A percentile compares a stretch with the other conserved stretches of the same genome.
These are phyloP conservation scores for Madoqua kirkii DNA, from an alignment of 2,113 vertebrate species.

Conservation along the genomic window DNA sequence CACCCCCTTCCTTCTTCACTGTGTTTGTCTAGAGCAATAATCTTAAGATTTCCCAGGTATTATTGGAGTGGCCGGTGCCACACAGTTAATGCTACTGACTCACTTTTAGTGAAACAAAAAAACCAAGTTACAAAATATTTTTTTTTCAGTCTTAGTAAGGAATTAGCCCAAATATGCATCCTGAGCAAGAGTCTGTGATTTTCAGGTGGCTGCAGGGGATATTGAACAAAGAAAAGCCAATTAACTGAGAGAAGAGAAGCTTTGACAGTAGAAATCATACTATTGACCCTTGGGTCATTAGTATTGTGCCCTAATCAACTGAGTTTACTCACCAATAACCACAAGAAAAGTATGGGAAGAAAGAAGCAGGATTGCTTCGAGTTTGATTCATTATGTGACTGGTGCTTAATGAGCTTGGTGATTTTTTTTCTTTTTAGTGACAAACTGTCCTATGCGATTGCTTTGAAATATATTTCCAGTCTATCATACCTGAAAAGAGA, in stretches of 20 bases:
- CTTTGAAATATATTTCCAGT: conserved; percentile 55
- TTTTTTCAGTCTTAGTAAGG: background rate
- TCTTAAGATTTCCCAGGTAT: background rate
- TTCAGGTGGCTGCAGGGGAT: background rate
- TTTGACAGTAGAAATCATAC: conserved; percentile 19
- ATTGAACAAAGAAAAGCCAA: background rate
- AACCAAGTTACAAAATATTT: background rate
- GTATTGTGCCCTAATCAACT: background rate
- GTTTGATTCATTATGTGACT: conserved; percentile 41
- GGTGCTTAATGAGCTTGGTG: conserved; percentile 44
- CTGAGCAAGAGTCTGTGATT: background rate
- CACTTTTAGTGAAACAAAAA: conserved; percentile 20
- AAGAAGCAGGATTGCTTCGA: background rate
- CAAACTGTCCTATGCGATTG: conserved; percentile 51
- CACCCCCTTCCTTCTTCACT: background rate
- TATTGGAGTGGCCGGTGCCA: background rate
- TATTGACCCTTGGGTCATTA: conserved; percentile 2
- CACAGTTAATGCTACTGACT: background rate
- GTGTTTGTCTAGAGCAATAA: background rate
- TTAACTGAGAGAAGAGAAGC: conserved; percentile 18
- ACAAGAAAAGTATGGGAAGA: background rate
- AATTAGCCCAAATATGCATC: background rate
- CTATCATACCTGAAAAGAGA: conserved; percentile 48
- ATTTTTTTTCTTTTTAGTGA: conserved; percentile 23
- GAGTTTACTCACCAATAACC: background rate